These are phyloP conservation scores for Antrozous pallidus DNA, from an alignment of 2,797 vertebrate species.

Conservation along the genomic window DNA sequence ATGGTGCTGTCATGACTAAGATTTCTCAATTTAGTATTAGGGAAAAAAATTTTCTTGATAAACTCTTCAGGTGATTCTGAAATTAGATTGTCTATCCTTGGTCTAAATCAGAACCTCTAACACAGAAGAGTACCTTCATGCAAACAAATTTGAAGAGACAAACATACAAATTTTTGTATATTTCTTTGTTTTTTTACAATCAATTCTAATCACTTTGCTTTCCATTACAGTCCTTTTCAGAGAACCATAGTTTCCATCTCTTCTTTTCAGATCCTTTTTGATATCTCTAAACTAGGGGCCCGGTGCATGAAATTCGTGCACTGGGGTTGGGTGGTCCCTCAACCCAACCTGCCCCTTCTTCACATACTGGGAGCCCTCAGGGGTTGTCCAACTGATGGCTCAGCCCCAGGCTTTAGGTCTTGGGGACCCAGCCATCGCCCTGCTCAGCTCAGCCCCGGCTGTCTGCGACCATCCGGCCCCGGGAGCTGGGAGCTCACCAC, in stretches of 20 bases:
- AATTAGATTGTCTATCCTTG: not conserved
- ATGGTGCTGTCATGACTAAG: not conserved
- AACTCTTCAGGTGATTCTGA: not conserved
- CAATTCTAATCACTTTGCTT: not conserved
- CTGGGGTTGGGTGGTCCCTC: too few species aligned
- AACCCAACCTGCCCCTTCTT: too few species aligned
- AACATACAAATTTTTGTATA: not conserved
- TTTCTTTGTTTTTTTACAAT: conserved; percentile 30
- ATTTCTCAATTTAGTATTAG: not conserved
- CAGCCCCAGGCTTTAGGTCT: too few species aligned
- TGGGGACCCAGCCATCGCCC: too few species aligned
- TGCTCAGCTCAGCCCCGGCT: too few species aligned
- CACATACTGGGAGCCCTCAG: too few species aligned
- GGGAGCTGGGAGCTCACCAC: too few species aligned
- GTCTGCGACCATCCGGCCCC: too few species aligned
- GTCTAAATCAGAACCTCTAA: not conserved
- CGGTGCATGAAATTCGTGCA: too few species aligned
- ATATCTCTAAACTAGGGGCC: not conserved
- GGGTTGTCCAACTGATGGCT: too few species aligned
- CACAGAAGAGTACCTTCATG: not conserved
- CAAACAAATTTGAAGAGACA: not conserved
- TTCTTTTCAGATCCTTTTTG: not conserved
- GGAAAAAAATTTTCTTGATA: not conserved
- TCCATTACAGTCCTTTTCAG: not conserved
- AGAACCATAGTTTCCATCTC: not conserved